Conservation (phyloP, 1,140 invertebrate species). For the Drosophila ercepeae region DNA sequence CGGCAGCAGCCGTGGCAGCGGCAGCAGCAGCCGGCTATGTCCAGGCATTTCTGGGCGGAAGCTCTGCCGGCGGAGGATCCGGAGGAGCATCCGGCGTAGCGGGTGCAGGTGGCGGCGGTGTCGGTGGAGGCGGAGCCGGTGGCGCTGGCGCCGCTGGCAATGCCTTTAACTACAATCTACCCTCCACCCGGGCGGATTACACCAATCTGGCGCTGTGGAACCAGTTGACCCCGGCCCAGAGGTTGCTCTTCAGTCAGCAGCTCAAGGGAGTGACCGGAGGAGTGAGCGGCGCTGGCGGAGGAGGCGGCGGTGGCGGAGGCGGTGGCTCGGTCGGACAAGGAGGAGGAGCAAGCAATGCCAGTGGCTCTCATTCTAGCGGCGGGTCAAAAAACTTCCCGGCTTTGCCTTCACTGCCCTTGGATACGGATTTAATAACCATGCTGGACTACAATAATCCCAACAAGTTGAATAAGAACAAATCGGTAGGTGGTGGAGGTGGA, state of each 20-base stretch:
- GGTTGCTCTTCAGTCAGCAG: constrained; percentile 73
- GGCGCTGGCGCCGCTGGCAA: constrained; percentile 4
- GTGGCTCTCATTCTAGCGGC: not conserved
- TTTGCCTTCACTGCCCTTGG: constrained; percentile 71
- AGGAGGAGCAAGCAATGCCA: constrained; percentile 4
- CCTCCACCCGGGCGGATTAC: constrained; percentile 66
- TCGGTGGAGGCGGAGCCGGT: constrained; percentile 6
- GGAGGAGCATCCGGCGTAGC: constrained; percentile 11
- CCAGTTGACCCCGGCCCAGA: constrained; percentile 68
- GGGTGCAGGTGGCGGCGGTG: not conserved
- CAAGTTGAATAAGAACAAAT: constrained; percentile 30
- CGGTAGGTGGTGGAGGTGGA: constrained; percentile 3
- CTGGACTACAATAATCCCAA: constrained; percentile 80
- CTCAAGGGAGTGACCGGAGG: constrained; percentile 37
- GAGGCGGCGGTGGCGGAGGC: not conserved
- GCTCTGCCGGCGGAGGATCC: not conserved
- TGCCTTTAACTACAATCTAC: constrained; percentile 73
- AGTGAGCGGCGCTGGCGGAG: not conserved
- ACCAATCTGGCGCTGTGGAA: constrained; percentile 80
- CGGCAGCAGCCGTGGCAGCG: constrained; percentile 35
- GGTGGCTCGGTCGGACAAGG: too few species aligned
- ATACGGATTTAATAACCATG: constrained; percentile 81
- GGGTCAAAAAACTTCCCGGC: constrained; percentile 54
- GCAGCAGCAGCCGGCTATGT: constrained; percentile 63
- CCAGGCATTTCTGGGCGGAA: constrained; percentile 38